Percentiles rank a stretch among this genome's conserved stretches.
These are phyloP conservation scores for Zaprionus camerounensis DNA, from an alignment of 1,140 invertebrate species.

Conservation along the genomic window DNA sequence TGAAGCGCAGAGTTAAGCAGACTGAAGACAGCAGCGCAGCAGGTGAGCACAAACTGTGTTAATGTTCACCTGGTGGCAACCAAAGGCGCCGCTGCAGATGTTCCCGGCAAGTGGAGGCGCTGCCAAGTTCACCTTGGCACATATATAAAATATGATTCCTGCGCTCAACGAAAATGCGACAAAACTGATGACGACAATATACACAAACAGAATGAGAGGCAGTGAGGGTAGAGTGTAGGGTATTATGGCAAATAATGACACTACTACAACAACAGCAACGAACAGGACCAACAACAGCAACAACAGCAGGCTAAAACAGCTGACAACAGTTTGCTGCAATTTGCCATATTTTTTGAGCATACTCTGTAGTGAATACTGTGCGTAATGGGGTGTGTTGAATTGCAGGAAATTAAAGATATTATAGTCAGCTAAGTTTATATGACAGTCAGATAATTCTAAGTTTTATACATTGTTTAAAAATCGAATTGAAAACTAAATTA, in stretches of 20 bases:
- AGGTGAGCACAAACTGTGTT: conserved; percentile 78
- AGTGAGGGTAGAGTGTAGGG: conserved; percentile 6
- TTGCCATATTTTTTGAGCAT: conserved; percentile 45
- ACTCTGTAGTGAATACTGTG: not conserved
- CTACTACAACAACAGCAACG: conserved; percentile 37
- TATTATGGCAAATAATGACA: conserved; percentile 75
- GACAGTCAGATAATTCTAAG: too few relatives aligned
- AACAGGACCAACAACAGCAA: not conserved
- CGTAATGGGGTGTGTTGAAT: not conserved
- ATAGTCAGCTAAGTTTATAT: too few relatives aligned
- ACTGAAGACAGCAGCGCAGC: conserved; percentile 41
- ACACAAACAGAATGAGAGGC: not conserved
- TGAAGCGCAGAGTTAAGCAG: not conserved
- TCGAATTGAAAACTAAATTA: too few relatives aligned
- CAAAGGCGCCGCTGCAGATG: conserved; percentile 23
- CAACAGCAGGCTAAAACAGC: conserved; percentile 31
- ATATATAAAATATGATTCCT: conserved; percentile 71
- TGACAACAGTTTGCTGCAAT: conserved; percentile 68
- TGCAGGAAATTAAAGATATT: not conserved
- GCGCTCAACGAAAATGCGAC: conserved; percentile 71
- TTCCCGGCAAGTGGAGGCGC: conserved; percentile 6
- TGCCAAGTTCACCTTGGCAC: conserved; percentile 35
- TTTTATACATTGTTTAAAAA: too few relatives aligned
- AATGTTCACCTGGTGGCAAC: conserved; percentile 51
- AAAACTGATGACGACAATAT: conserved; percentile 75